Conservation (phyloP, 1,140 invertebrate species). For the Camponotus pennsylvanicus region DNA sequence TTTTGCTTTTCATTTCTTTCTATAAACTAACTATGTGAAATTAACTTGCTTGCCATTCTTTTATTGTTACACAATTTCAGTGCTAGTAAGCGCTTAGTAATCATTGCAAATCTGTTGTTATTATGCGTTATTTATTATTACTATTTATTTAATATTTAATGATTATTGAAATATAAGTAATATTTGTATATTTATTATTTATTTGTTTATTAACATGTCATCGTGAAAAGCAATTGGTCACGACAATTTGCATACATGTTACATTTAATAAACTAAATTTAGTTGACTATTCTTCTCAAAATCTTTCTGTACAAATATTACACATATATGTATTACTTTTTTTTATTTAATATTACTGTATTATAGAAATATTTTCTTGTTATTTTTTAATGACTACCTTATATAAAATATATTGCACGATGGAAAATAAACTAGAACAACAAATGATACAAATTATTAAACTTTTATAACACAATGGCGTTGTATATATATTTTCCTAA, state of each 20-base stretch:
- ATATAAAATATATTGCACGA: constrained; percentile 31
- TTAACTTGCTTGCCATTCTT: constrained; percentile 50
- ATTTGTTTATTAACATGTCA: constrained; percentile 61
- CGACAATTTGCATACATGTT: constrained; percentile 51
- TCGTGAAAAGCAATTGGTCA: constrained; percentile 52
- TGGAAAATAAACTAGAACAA: constrained; percentile 52
- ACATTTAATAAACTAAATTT: constrained; percentile 66
- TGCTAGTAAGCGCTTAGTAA: constrained; percentile 50
- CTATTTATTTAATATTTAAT: constrained; percentile 68
- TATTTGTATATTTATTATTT: constrained; percentile 69
- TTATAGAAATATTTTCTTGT: constrained; percentile 20
- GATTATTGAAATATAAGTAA: constrained; percentile 62
- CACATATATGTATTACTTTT: constrained; percentile 15
- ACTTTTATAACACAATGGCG: not conserved
- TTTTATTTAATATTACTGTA: constrained; percentile 32
- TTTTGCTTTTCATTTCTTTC: constrained; percentile 78
- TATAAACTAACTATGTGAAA: constrained; percentile 66
- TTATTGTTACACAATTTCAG: constrained; percentile 39
- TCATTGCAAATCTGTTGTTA: constrained; percentile 56
- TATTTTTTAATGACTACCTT: constrained; percentile 55
- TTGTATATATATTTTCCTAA: constrained; percentile 30
- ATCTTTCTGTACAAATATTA: constrained; percentile 35
- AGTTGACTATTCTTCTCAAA: constrained; percentile 44
- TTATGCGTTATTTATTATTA: constrained; percentile 61
- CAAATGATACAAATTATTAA: constrained; percentile 26